Conservation (phyloP, 2,888 invertebrate genomes). For the Drosophila pseudotakahashii region DNA sequence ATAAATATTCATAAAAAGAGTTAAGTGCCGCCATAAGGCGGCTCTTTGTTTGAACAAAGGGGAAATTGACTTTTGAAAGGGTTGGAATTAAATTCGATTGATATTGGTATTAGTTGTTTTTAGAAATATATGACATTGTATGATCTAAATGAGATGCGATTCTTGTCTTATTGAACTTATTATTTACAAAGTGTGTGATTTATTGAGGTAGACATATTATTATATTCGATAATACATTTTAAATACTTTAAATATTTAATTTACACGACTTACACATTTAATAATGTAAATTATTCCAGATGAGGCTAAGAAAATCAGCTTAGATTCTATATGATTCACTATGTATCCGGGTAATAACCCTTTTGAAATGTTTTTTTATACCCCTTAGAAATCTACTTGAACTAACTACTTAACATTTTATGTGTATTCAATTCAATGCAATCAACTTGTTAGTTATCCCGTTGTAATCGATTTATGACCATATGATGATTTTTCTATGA, state of each 20-base stretch:
- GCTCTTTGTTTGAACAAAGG: conserved; percentile 44
- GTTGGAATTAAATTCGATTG: conserved; percentile 12
- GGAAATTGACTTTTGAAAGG: conserved; percentile 31
- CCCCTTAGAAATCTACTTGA: neutral
- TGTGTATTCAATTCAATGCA: neutral
- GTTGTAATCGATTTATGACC: neutral
- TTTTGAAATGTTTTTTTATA: neutral
- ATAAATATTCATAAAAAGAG: conserved; percentile 68
- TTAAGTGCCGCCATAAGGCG: conserved; percentile 49
- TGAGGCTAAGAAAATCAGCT: neutral
- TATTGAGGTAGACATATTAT: no score
- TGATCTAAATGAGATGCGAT: no score
- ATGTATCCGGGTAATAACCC: neutral
- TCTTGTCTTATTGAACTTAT: neutral
- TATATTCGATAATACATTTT: no score
- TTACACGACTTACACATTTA: no score
- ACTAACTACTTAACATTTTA: neutral
- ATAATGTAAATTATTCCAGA: neutral
- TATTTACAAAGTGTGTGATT: neutral
- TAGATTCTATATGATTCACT: neutral
- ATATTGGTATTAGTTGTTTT: neutral
- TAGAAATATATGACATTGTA: no score
- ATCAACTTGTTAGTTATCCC: neutral
- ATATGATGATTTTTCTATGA: neutral
- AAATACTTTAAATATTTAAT: no score